A percentile compares a stretch with the other conserved stretches of the same genome.
Conservation (phyloP, 2,113 vertebrate genomes). For the Elanoides forficatus region DNA sequence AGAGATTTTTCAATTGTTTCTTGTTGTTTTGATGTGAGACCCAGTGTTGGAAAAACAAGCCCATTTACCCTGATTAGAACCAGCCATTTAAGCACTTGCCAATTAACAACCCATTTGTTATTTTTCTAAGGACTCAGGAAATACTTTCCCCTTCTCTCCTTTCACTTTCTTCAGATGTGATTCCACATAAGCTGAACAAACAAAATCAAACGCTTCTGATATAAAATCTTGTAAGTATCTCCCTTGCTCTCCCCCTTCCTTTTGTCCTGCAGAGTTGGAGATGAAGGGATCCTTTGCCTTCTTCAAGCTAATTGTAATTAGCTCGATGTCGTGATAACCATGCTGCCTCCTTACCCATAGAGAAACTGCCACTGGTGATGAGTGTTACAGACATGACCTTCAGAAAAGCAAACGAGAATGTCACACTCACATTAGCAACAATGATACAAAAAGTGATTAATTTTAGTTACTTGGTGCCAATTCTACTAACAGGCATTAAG, state of each 20-base stretch:
- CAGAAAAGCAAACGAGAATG: not conserved
- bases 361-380: not conserved
- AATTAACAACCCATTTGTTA: constrained; percentile 20
- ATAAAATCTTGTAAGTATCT: not conserved
- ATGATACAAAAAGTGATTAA: not conserved
- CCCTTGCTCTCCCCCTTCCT: not conserved
- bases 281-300: not conserved
- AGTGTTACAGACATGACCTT: not conserved
- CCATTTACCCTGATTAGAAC: constrained; percentile 31
- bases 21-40: constrained; percentile 43
- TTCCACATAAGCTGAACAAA: not conserved
- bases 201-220: not conserved
- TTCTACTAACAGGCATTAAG: not conserved
- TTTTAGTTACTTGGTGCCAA: not conserved
- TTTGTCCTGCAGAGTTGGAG: not conserved
- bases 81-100: constrained; percentile 25
- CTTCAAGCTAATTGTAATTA: not conserved
- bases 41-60: constrained; percentile 61
- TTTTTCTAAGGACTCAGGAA: not conserved
- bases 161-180: not conserved
- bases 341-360: not conserved
- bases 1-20: constrained; percentile 41
- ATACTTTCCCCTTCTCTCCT: not conserved
- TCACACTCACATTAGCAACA: not conserved
- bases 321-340: not conserved